Base-by-base conservation (phyloP, 2,113 vertebrate species). In the Dipodomys spectabilis region DNA sequence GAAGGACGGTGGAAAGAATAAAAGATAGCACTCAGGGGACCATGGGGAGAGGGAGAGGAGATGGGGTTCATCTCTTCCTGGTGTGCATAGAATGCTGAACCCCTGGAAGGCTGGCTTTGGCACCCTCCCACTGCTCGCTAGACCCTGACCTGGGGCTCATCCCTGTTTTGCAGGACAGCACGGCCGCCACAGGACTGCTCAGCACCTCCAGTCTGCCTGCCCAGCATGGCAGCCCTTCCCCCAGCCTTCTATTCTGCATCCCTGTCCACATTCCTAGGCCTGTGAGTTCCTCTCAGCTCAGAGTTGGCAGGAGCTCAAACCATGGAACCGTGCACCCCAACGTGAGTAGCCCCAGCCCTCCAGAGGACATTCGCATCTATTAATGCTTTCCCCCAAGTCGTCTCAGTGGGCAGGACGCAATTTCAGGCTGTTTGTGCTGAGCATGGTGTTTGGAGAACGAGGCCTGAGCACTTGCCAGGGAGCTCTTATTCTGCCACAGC, bases 191-290 rank as follows among this genome's bases (percentile, higher is more conserved):
- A 45, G 23, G 60, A 19, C 8, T 5, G 22, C 62, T n/a, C 35
- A 30, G 39, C 57, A 5, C 5, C 0, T 25, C n/a, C 20, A 22
- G 22, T 22, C 64, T 22, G 28, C 30, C 87, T 25, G 45, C 22
- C 44, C n/a, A 0, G 7, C 3, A 5, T 2, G 32, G 44, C 23
- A 6, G 4, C 81, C 1, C 0, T 0, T 5, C 10, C 28, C n/a
- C 18, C 16, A 20, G 8, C 32, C 53, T 32, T 6, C 30, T 5
- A 0, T 1, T 11, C 39, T 25, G 60, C 62, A 7, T n/a, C 35
- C 30, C 9, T 0, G 0, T 15, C 32, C 32, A 39, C 65, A 27
- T 13, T 13, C 77, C 67, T 16, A 2, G 5, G 19, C 44, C 68
- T 22, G 35, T 64, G 64, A 19, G 53, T n/a, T 27, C 64, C 78